Conservation (phyloP, 2,888 invertebrate genomes). For the Dicycla oo region DNA sequence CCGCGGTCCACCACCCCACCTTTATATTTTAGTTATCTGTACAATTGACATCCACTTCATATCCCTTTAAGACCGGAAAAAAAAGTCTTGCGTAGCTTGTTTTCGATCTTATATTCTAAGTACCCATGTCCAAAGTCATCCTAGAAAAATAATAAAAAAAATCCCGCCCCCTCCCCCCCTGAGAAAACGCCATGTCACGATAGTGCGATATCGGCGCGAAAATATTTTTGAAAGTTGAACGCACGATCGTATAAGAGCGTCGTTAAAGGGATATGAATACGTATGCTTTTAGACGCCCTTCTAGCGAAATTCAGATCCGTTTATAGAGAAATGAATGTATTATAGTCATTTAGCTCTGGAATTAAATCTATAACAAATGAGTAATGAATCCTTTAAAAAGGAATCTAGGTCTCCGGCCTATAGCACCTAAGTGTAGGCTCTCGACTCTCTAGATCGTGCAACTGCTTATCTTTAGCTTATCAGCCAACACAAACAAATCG, state of each 20-base stretch:
- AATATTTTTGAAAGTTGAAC: too few relatives aligned
- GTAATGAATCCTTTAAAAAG: slow-evolving; percentile 5
- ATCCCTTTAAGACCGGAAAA: too few relatives aligned
- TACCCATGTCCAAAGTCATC: too few relatives aligned
- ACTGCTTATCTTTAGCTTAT: slow-evolving; percentile 48
- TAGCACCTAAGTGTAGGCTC: slow-evolving; percentile 7
- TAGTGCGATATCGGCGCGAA: too few relatives aligned
- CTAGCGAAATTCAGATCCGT: not conserved
- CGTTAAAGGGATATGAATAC: not conserved
- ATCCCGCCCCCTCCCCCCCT: too few relatives aligned
- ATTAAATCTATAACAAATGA: slow-evolving; percentile 16
- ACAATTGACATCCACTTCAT: not conserved
- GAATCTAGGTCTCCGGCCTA: slow-evolving; percentile 36
- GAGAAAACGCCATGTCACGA: too few relatives aligned
- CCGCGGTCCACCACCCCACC: not conserved
- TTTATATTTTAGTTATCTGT: not conserved
- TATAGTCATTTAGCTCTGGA: not conserved
- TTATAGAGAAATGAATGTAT: not conserved
- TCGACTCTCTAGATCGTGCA: slow-evolving; percentile 48
- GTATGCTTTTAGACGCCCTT: not conserved
- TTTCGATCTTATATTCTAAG: too few relatives aligned
- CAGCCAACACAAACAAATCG: slow-evolving; percentile 55
- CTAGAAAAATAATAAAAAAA: too few relatives aligned
- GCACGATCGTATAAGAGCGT: too few relatives aligned
- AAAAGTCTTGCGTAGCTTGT: too few relatives aligned